Evolutionary conservation across 2,113 vertebrate species (phyloP).

Genomic region (Grantiella picta): DNA sequence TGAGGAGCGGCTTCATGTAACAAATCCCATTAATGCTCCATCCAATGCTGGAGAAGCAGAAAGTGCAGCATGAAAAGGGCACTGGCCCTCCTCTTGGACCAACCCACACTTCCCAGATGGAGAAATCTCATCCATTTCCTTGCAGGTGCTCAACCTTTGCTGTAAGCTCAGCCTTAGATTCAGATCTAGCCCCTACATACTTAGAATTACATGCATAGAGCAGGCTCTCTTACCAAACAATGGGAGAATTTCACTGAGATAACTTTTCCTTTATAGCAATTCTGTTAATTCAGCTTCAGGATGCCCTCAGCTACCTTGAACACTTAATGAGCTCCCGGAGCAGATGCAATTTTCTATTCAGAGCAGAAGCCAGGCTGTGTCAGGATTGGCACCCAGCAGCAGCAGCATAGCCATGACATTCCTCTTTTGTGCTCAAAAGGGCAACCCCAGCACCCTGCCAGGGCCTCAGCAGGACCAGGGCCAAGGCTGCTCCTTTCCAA

Average conservation of each 20-base stretch:
- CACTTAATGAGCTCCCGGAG: neutral
- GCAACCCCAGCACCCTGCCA: neutral
- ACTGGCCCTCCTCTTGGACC: neutral
- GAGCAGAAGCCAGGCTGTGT: neutral
- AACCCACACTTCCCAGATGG: neutral
- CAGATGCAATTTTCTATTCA: neutral
- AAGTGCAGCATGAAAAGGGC: neutral
- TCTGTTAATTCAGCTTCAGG: neutral
- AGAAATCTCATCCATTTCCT: neutral
- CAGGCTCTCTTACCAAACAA: neutral
- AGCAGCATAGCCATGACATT: fast-evolving
- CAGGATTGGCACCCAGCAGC: neutral
- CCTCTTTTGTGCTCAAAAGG: neutral
- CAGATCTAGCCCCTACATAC: neutral
- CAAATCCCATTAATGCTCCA: neutral
- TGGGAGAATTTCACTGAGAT: neutral
- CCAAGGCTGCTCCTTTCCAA: neutral
- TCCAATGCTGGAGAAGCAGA: neutral
- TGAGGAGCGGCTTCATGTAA: neutral
- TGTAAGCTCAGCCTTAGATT: neutral
- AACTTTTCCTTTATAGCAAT: neutral
- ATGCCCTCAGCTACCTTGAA: neutral
- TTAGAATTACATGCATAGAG: neutral
- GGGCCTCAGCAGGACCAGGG: neutral
- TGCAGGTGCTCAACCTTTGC: neutral